Evolutionary conservation across 2,113 vertebrate genomes (phyloP).

Genomic region (Phyllopteryx taeniolatus): DNA sequence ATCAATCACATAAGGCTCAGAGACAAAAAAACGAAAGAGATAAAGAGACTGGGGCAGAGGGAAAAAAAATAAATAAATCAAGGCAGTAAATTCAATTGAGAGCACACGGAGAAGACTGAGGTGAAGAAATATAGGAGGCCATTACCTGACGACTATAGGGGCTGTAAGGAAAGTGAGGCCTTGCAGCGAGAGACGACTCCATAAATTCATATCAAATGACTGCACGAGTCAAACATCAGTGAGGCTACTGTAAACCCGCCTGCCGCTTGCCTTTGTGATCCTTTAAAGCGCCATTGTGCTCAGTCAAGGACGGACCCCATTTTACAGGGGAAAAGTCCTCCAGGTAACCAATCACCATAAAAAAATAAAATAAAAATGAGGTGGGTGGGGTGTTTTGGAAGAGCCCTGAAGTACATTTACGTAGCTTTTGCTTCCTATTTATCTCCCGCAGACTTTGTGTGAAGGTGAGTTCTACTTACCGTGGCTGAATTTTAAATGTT

Average conservation of each 20-base stretch:
- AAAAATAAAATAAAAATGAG: background rate
- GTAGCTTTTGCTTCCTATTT: slow-evolving; percentile 42
- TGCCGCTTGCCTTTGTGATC: slow-evolving; percentile 60
- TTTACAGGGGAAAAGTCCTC: slow-evolving; percentile 52
- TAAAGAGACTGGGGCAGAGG: background rate
- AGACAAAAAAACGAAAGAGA: slow-evolving; percentile 53
- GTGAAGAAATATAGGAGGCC: slow-evolving; percentile 77
- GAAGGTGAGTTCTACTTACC: slow-evolving; percentile 34
- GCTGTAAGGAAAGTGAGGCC: slow-evolving; percentile 68
- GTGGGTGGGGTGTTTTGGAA: slow-evolving; percentile 34
- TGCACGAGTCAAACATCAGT: slow-evolving; percentile 65
- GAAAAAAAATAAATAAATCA: slow-evolving; percentile 33
- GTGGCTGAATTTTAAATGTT: background rate
- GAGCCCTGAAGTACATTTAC: slow-evolving; percentile 43
- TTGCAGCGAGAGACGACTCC: slow-evolving; percentile 58
- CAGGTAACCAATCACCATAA: slow-evolving; percentile 65
- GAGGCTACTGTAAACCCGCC: slow-evolving; percentile 64
- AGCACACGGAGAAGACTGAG: slow-evolving; percentile 73
- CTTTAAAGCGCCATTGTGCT: slow-evolving; percentile 50
- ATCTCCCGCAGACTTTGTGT: slow-evolving; percentile 41
- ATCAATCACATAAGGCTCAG: slow-evolving; percentile 73
- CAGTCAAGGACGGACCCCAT: slow-evolving; percentile 60
- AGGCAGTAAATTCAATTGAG: slow-evolving; percentile 77
- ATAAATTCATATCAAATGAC: slow-evolving; percentile 79
- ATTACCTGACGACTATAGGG: slow-evolving; percentile 68